Evolutionary conservation across 1,140 invertebrate species (phyloP).

Genomic region (Monomorium pharaonis): DNA sequence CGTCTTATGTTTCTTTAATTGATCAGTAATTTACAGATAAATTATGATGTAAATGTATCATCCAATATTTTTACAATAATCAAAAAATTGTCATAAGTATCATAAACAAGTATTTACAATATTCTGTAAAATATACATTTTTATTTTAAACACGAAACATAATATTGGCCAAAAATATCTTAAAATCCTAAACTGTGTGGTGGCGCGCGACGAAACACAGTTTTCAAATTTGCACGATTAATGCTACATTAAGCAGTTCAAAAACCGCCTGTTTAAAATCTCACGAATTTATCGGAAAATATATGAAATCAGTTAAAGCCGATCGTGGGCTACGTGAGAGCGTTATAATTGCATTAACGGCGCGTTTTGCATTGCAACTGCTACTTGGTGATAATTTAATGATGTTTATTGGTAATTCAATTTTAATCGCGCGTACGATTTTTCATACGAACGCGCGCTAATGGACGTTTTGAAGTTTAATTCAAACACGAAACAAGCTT

Average conservation of each 20-base stretch:
- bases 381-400: slow-evolving; percentile 9
- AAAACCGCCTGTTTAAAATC: not conserved
- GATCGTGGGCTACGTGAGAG: not conserved
- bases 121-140: too few relatives aligned
- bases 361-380: not conserved
- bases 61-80: too few relatives aligned
- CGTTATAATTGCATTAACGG: slow-evolving; percentile 6
- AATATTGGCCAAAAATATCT: too few relatives aligned
- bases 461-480: not conserved
- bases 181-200: too few relatives aligned
- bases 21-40: too few relatives aligned
- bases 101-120: too few relatives aligned
- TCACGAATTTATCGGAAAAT: not conserved
- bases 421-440: slow-evolving; percentile 3
- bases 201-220: not conserved
- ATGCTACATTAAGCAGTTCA: not conserved
- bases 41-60: too few relatives aligned
- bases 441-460: slow-evolving; percentile 4
- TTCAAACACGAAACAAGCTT: slow-evolving; percentile 3
- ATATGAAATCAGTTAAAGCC: slow-evolving; percentile 11
- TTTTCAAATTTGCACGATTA: not conserved
- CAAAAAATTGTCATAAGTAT: too few relatives aligned
- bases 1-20: too few relatives aligned
- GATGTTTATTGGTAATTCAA: slow-evolving; percentile 3
- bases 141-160: too few relatives aligned